Percentiles rank a stretch among this genome's conserved stretches.
These are phyloP conservation scores for Oreochromis aureus DNA, from an alignment of 2,113 vertebrate species.

Conservation along the genomic window DNA sequence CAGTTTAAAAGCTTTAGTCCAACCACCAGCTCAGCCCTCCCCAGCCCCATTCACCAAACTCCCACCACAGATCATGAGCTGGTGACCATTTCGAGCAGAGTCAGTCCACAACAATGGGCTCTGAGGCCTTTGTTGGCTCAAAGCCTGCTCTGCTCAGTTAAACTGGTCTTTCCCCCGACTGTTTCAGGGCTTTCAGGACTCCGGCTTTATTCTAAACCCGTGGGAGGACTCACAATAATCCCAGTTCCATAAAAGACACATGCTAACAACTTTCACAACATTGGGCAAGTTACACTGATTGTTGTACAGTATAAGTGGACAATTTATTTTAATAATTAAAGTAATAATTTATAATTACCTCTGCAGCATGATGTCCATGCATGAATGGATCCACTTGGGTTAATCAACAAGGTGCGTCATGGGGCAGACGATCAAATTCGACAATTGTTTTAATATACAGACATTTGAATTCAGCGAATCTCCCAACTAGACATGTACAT, in stretches of 20 bases:
- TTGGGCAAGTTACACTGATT: not conserved
- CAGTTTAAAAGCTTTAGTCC: not conserved
- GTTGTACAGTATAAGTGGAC: not conserved
- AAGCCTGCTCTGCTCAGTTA: not conserved
- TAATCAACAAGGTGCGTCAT: not conserved
- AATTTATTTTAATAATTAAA: not conserved
- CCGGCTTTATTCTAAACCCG: not conserved
- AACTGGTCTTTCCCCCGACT: not conserved
- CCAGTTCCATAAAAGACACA: not conserved
- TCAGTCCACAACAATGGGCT: not conserved
- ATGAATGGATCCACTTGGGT: not conserved
- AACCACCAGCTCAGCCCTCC: not conserved
- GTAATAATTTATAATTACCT: not conserved
- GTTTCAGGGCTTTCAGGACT: not conserved
- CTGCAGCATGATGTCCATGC: not conserved
- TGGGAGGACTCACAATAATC: not conserved
- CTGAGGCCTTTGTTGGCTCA: not conserved
- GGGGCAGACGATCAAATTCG: not conserved
- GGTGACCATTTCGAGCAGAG: not conserved
- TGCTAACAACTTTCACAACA: not conserved
- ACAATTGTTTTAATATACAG: not conserved
- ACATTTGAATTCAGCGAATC: not conserved
- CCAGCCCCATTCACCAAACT: not conserved
- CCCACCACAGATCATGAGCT: not conserved
- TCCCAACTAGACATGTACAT: not conserved